These are phyloP conservation scores for Leptodactylus fuscus DNA, from an alignment of 2,113 vertebrate genomes.

Conservation along the genomic window DNA sequence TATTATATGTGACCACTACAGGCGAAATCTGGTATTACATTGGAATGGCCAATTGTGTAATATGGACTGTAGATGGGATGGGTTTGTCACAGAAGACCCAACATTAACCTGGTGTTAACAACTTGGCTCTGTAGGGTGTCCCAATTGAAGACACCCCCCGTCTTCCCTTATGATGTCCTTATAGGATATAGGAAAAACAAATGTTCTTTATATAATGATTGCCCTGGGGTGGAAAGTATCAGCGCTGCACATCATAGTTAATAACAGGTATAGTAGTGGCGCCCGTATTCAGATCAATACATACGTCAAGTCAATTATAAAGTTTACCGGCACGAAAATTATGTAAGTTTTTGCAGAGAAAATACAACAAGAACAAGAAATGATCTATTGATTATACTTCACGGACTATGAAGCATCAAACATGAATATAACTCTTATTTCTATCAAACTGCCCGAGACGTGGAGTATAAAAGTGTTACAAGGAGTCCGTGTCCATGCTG, in stretches of 20 bases:
- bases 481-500: neutral
- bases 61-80: too few species aligned
- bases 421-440: neutral
- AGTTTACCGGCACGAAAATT: neutral
- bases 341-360: neutral
- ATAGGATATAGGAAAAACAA: too few species aligned
- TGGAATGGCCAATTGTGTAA: too few species aligned
- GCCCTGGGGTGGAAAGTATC: neutral
- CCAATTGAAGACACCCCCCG: too few species aligned
- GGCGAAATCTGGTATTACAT: too few species aligned
- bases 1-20: too few species aligned
- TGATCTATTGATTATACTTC: neutral
- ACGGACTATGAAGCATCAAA: neutral
- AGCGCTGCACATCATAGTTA: neutral
- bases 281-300: neutral
- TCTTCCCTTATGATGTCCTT: too few species aligned
- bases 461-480: neutral
- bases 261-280: neutral
- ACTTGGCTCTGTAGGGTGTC: too few species aligned
- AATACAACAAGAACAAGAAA: neutral
- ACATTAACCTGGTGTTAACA: too few species aligned
- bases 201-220: neutral
- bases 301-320: constrained; percentile 6
- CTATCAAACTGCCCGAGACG: neutral
- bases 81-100: too few species aligned